Evolutionary conservation across 2,888 invertebrate genomes (phyloP), one percentile per base, ranked within the genome.

Genomic region (Amblyjoppa proteus): DNA sequence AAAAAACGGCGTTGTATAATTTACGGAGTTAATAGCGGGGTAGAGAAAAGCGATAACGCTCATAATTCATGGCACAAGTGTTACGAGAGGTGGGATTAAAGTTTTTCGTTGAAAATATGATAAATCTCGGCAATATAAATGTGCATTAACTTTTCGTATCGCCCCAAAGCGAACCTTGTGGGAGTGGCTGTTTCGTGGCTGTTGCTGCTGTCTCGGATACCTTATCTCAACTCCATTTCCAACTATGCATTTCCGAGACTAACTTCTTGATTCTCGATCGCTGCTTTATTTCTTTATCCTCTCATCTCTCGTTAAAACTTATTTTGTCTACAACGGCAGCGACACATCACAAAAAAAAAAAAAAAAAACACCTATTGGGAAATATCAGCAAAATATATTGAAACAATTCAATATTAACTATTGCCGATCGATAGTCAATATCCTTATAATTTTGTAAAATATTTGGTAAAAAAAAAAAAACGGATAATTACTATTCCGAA

Each of bases 21-120:
- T 74, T 75, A 85, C 34, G n/a, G 49, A 49, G 78, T 81, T 78
- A 81, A 85, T 81, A 81, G 74, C 78, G 25, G 49, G 77, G 68
- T 61, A n/a, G 64, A 75, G 81, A 78, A 75, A 49, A 82, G 80
- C 82, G 86, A 87, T 87, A 84, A 82, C 51, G 64, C 80, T 69
- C 82, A 79, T 84, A 79, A 86, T 81, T 86, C 69, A 84, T 45
- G 53, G 80, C 53, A 51, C 80, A 61, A 83, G 82, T 84, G 80
- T 70, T 73, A 41, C 75, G 49, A 66, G 53, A 41, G 49, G 49
- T 64, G 49, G 71, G 69, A 74, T 85, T 61, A 45, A 68, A 71
- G 85, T 82, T 85, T 85, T 82, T 79, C 71, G 79, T 71, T 79
- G 79, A 82, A 85, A 85, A 82, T 85, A 76, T 75, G 75, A 85